phyloP scores from a whole-genome alignment of 2,797 vertebrate species.

The Chaenodraco wilsoni region DNA sequence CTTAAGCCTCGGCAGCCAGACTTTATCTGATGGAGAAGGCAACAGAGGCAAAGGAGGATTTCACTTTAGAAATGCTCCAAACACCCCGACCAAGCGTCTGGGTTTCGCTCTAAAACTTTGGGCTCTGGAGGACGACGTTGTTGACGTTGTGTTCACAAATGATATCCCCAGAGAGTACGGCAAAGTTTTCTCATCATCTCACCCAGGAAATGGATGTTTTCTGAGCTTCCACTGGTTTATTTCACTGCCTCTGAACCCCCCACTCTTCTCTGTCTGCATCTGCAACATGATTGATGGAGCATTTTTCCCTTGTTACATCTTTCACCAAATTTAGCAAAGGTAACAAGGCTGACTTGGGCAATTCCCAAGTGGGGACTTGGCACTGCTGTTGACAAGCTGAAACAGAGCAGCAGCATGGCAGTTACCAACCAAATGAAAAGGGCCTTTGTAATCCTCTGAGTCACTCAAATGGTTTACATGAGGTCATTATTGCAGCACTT shows the following conservation, averaged over 20 bases:
- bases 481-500: conserved; percentile 50
- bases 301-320: conserved; percentile 74
- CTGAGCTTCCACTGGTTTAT: conserved; percentile 70
- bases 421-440: conserved; percentile 59
- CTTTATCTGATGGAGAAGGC: conserved; percentile 74
- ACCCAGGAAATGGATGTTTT: conserved; percentile 72
- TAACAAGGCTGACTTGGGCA: conserved; percentile 70
- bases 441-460: conserved; percentile 48
- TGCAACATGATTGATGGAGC: conserved; percentile 76
- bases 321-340: conserved; percentile 74
- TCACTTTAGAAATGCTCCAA: conserved; percentile 68
- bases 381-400: conserved; percentile 68
- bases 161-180: conserved; percentile 68
- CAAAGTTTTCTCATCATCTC: conserved; percentile 77
- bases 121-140: conserved; percentile 58
- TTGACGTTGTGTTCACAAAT: conserved; percentile 63
- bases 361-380: conserved; percentile 69
- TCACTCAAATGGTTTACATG: conserved; percentile 42
- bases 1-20: conserved; percentile 75
- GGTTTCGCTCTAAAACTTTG: conserved; percentile 68
- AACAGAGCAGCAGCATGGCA: conserved; percentile 55
- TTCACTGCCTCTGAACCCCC: conserved; percentile 60
- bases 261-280: conserved; percentile 48
- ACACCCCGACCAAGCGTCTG: conserved; percentile 51
- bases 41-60: conserved; percentile 69